Conservation (phyloP, 2,888 invertebrate genomes). For the Actias luna region DNA sequence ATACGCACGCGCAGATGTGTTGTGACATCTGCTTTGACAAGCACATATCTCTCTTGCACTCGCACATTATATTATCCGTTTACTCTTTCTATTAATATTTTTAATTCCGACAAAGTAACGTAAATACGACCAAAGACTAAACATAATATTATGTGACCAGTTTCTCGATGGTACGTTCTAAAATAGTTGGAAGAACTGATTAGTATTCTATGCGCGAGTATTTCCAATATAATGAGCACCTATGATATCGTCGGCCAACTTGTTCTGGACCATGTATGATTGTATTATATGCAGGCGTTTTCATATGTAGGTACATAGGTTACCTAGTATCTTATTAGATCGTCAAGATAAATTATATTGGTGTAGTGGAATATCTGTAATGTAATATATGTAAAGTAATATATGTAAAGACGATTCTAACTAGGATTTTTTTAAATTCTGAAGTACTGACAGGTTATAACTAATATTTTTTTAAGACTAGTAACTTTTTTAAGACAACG, state of each 20-base stretch:
- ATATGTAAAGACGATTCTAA: neutral
- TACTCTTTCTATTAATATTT: constrained; percentile 56
- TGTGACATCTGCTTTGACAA: constrained; percentile 71
- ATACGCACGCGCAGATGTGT: constrained; percentile 75
- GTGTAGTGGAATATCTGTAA: neutral
- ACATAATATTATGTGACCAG: constrained; percentile 73
- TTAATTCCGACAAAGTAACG: constrained; percentile 67
- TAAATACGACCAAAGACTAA: constrained; percentile 56
- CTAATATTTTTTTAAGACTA: no score
- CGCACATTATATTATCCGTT: constrained; percentile 36
- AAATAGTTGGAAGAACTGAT: constrained; percentile 65
- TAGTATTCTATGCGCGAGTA: constrained; percentile 61
- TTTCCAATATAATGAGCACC: constrained; percentile 51
- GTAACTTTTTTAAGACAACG: no score
- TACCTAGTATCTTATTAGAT: constrained; percentile 40
- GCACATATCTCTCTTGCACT: constrained; percentile 54
- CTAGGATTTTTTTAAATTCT: neutral
- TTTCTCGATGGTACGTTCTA: constrained; percentile 68
- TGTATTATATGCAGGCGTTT: constrained; percentile 26
- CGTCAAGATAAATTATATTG: neutral
- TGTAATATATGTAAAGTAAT: neutral
- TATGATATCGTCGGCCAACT: constrained; percentile 50
- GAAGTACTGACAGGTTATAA: no score
- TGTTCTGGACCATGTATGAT: constrained; percentile 43
- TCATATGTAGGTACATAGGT: constrained; percentile 40